Evolutionary conservation across 2,113 vertebrate genomes (phyloP).

Genomic region (Rhinopomastus cyanomelas): DNA sequence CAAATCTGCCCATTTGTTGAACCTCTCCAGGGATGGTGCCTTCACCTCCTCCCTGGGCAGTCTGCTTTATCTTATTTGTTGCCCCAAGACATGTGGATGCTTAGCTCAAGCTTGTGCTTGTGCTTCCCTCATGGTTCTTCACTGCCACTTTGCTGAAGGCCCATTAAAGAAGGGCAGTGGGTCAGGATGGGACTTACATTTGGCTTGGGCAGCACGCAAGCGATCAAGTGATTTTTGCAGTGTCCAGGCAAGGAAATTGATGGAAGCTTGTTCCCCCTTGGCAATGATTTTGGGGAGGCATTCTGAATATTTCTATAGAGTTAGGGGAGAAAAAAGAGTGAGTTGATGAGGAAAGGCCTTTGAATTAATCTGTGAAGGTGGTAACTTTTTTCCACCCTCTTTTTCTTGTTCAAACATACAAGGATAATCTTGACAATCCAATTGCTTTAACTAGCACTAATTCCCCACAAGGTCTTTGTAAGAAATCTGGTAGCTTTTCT

Average conservation of each 20-base stretch:
- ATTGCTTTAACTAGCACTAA: not conserved
- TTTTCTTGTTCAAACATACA: not conserved
- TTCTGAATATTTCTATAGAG: not conserved
- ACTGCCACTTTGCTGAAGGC: accelerated
- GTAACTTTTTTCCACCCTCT: not conserved
- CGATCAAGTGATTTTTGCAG: not conserved
- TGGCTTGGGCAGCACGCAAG: not conserved
- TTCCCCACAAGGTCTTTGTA: not conserved
- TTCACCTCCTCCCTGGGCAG: not conserved
- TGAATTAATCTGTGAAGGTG: not conserved
- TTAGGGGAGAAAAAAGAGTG: not conserved
- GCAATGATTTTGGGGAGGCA: not conserved
- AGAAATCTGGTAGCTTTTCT: not conserved
- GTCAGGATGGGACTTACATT: not conserved
- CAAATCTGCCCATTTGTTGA: too few relatives aligned
- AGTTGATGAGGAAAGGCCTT: not conserved
- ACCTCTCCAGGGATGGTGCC: too few relatives aligned
- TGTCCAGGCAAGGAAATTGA: not conserved
- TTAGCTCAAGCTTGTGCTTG: not conserved
- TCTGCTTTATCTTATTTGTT: not conserved
- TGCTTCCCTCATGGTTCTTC: not conserved
- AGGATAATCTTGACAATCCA: not conserved
- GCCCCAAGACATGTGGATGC: not conserved
- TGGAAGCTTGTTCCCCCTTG: not conserved
- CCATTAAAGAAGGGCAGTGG: accelerated